Percentiles rank a stretch among this genome's conserved stretches.
phyloP scores from a whole-genome alignment of 2,113 vertebrate species.

The Oryzias melastigma region DNA sequence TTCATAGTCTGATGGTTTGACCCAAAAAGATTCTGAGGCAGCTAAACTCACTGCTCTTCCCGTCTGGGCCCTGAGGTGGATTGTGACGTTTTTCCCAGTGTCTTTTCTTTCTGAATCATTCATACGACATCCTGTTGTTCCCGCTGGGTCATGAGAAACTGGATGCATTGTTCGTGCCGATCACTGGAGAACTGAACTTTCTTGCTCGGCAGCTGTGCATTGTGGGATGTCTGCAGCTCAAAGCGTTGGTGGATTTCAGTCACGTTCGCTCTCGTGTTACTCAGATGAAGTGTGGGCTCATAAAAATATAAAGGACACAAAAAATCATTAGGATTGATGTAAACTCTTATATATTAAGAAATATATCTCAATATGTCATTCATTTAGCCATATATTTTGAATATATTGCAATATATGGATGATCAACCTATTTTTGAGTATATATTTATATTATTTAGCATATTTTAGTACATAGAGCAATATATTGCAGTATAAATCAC shows the following conservation, averaged over 20 bases:
- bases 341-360: too few relatives aligned
- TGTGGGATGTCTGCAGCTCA: neutral
- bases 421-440: too few relatives aligned
- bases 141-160: slow-evolving; percentile 19
- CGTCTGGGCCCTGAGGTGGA: neutral
- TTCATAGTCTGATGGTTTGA: slow-evolving; percentile 7
- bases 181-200: slow-evolving; percentile 9
- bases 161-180: slow-evolving; percentile 31
- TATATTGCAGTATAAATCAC: too few relatives aligned
- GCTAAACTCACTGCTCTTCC: slow-evolving; percentile 8
- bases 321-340: too few relatives aligned
- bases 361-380: too few relatives aligned
- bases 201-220: slow-evolving; percentile 7
- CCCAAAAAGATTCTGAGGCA: slow-evolving; percentile 1
- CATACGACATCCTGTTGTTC: slow-evolving; percentile 13
- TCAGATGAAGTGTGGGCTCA: neutral
- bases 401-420: too few relatives aligned
- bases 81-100: neutral
- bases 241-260: neutral
- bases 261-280: neutral
- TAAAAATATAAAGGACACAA: neutral
- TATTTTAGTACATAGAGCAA: too few relatives aligned
- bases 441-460: too few relatives aligned
- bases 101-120: slow-evolving; percentile 14
- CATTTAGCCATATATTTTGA: too few relatives aligned